Base-by-base conservation (phyloP, 2,797 vertebrate species). In the Enteromius argenteus region DNA sequence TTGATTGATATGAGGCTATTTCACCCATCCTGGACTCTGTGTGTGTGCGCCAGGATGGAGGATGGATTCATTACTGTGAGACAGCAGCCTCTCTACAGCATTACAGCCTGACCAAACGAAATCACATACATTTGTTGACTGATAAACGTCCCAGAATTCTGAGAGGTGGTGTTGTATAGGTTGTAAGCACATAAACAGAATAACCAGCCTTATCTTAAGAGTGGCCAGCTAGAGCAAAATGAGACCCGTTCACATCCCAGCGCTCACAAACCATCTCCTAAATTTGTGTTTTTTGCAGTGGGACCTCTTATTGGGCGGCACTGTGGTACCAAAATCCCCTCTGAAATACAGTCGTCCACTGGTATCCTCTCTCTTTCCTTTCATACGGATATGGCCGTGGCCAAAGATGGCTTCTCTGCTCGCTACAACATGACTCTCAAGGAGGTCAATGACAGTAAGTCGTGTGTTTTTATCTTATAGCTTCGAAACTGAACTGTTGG, bases 361-460 rank as follows among this genome's bases (percentile, higher is more conserved):
- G 98, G 98, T 1, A 96, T 99, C 84, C 95, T 99, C 53, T 99
- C 98, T 0, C 95, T 99, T 87, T 96, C 97, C 87, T 99, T 99
- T 92, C 98, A 99, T 93, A 99, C 98, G 0, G 98, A 99, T 93
- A 97, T 98, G 96, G 98, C 98, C 0, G 98, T 99, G 85, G 98
- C 98, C 44, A 99, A 97, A 91, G 96, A 97, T 0, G 96, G 96
- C 77, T 97, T 97, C 89, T 96, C 96, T 4, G 96, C 96, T 23
- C 95, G 94, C 62, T 97, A 96, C 92, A 94, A 94, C 89, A 93
- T 96, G 92, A 93, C 95, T 37, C 92, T 93, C 81, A 94, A 96
- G 87, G 87, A 97, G 90, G 94, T 96, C 11, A 96, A 83, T 79
- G 87, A 90, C 73, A 90, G 89, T 90, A 71, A 87, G 88, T 86